A percentile compares a stretch with the other conserved stretches of the same genome.
Conservation (phyloP, 2,888 invertebrate genomes). For the Drosophila prostipennis region DNA sequence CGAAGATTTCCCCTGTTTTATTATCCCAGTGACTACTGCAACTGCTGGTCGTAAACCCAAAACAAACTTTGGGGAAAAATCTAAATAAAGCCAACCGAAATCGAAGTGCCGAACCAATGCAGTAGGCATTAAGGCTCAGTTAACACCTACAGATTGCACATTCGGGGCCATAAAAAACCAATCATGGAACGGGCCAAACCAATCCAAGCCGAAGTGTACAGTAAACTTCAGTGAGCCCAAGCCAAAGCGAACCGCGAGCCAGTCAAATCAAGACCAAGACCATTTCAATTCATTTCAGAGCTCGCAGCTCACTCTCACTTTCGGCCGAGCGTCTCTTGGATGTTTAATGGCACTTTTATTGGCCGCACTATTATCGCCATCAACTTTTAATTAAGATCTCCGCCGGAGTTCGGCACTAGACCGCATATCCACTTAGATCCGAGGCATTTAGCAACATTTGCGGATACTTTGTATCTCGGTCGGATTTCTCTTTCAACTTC, state of each 20-base stretch:
- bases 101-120: constrained; percentile 7
- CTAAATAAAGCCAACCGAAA: constrained; percentile 7
- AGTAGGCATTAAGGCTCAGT: constrained; percentile 28
- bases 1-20: background rate
- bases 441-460: constrained; percentile 66
- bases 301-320: constrained; percentile 64
- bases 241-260: constrained; percentile 7
- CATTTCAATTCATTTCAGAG: constrained; percentile 27
- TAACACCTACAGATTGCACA: constrained; percentile 49
- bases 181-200: constrained; percentile 19
- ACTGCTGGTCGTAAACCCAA: background rate
- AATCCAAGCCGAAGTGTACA: background rate
- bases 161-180: constrained; percentile 41
- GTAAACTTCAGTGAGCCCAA: background rate
- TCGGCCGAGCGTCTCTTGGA: constrained; percentile 24
- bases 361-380: constrained; percentile 68
- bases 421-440: constrained; percentile 11
- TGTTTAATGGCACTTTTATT: constrained; percentile 62
- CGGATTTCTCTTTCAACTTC: constrained; percentile 20
- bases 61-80: background rate
- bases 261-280: constrained; percentile 28
- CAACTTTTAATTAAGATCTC: constrained; percentile 76
- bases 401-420: constrained; percentile 39
- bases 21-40: constrained; percentile 19
- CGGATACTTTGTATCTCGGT: constrained; percentile 54